Conservation (phyloP, 2,113 vertebrate genomes). For the Microtus oregoni region DNA sequence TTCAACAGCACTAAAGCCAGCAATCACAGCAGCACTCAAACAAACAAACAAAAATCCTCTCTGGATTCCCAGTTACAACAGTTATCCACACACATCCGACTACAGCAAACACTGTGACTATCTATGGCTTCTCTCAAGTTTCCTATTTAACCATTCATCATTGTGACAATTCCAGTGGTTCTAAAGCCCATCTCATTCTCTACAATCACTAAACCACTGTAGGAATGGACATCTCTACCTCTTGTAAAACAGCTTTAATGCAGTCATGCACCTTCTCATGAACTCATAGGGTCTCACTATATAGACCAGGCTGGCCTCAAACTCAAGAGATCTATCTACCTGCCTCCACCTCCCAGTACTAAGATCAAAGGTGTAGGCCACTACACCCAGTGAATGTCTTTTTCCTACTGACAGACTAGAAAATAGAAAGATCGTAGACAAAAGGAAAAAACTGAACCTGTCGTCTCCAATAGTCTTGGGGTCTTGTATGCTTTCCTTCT, state of each 20-base stretch:
- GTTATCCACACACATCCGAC: background rate
- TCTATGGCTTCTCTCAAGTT: background rate
- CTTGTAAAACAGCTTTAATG: background rate
- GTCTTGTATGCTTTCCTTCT: conserved; percentile 35
- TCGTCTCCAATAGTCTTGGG: conserved; percentile 38
- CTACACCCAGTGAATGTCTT: background rate
- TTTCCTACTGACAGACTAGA: too few species aligned
- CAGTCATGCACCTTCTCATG: background rate
- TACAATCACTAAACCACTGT: background rate
- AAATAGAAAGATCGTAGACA: background rate
- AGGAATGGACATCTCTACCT: background rate
- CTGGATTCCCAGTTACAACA: background rate
- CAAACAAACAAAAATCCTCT: background rate
- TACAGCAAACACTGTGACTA: conserved; percentile 7
- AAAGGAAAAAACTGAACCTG: background rate
- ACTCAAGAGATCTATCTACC: background rate
- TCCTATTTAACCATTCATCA: background rate
- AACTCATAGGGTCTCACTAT: background rate
- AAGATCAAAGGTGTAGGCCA: background rate
- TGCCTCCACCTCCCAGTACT: background rate
- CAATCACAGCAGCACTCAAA: background rate
- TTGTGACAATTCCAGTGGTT: background rate
- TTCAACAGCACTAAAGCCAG: background rate
- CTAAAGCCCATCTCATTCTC: conserved; percentile 6
- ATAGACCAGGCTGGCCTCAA: background rate